Base-by-base conservation (phyloP, 2,888 invertebrate species). In the Acleris emargana region DNA sequence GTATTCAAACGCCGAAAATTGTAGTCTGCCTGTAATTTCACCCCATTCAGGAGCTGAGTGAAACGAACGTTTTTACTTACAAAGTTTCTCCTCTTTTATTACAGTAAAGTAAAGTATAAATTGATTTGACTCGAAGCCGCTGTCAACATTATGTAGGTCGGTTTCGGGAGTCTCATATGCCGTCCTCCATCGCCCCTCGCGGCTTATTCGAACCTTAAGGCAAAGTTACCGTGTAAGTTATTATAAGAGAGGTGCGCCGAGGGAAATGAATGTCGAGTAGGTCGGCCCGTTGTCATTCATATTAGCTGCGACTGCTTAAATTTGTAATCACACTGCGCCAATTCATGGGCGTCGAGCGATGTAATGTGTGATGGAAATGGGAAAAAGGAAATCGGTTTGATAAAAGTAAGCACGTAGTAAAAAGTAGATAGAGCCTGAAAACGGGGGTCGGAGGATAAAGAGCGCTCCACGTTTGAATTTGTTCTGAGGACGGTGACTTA, bases 211-310 rank as follows among this genome's bases (percentile, higher is more conserved):
- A 84, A 83, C 87, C 89, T 90, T 87, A 87, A 90, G 90, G 87
- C 83, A 82, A 85, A 88, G 84, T 88, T 87, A 77, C 85, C 84
- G 81, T 83, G 86, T 91, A 91, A 91, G 89, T 91, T 92, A 91
- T 91, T 91, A 91, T 90, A 91, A 90, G 91, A 90, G 91, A 89
- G 87, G 87, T 84, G 89, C 91, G 91, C 86, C 91, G 71, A 75
- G 91, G 91, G 91, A 92, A 92, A 92, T 92, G 91, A 91, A 91
- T 92, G 89, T 88, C 87, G 90, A 91, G 88, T 90, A 88, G 89
- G 86, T 86, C 83, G 85, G 82, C 83, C 87, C 90, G 89, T 89
- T 91, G 91, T 91, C 91, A 91, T 91, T 90, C 91, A 92, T 91
- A 91, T 92, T 91, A 92, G 91, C 90, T 85, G 85, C 84, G 85